Evolutionary conservation across 2,797 vertebrate genomes (phyloP), one percentile per base, ranked within the genome.

Genomic region (Darevskia nairensis): DNA sequence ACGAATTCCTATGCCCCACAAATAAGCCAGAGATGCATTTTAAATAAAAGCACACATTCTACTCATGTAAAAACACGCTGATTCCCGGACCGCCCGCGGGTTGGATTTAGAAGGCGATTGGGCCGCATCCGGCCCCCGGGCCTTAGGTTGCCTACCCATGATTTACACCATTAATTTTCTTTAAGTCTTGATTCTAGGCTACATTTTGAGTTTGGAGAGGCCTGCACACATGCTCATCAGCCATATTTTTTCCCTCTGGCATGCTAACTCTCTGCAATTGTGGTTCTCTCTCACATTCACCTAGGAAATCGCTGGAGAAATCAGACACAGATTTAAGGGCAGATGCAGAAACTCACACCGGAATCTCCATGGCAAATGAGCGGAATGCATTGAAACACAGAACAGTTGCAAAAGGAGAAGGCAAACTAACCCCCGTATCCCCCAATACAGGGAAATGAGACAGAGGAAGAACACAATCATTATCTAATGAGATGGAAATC

Each of bases 21-120:
- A 55, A 55, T 55, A 55, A 15, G 13, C 1, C 50, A 55, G 50
- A 55, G 50, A 15, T 55, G 13, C 50, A 15, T 55, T 55, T 55
- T 55, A 15, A 15, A 55, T 15, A 55, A 55, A 55, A 55, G 50
- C 13, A 55, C 50, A 55, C 13, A 55, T 55, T 55, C 50, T 15
- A 55, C 50, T 55, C 13, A 55, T 55, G 50, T 50, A 50, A 50
- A 50, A 50, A 50, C 46, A 50, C 3, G 11, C 46, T 50, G 46
- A 50, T 50, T 50, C 46, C 10, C 11, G 2, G 46, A 50, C 46
- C 0, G 10, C 2, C 2, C 2, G 0, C 0, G 3, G 46, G 0
- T 11, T 1, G 46, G 46, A 50, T 50, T 50, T 3, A 50, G 46
- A 50, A 50, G 10, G 11, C 0, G 3, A 50, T 50, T 50, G 46